Evolutionary conservation across 1,140 invertebrate genomes (phyloP).

Genomic region (Amyelois transitella): DNA sequence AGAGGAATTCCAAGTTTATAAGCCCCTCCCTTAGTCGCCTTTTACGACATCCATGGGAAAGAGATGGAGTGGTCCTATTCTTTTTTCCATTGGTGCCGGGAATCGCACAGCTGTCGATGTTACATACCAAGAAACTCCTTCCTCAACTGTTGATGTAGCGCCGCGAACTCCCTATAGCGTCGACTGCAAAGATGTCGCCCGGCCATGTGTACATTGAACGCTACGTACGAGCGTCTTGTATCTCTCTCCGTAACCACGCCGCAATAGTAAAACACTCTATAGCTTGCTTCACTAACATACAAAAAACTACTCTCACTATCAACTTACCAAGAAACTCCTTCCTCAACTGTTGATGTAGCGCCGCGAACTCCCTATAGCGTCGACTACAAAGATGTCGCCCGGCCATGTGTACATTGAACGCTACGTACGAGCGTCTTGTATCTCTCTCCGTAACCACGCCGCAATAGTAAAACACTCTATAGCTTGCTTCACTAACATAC

Average conservation of each 20-base stretch:
- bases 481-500: too few species aligned
- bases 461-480: too few species aligned
- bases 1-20: too few species aligned
- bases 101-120: too few species aligned
- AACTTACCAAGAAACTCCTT: constrained; percentile 91
- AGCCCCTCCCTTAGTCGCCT: too few species aligned
- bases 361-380: constrained; percentile 96
- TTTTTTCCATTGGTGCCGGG: too few species aligned
- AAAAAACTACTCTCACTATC: too few species aligned
- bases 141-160: constrained; percentile 91
- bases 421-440: constrained; percentile 91
- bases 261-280: too few species aligned
- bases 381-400: constrained; percentile 96
- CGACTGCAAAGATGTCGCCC: constrained; percentile 96
- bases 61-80: too few species aligned
- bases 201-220: constrained; percentile 99
- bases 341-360: constrained; percentile 91
- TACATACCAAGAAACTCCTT: constrained; percentile 92
- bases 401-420: constrained; percentile 99
- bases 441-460: constrained; percentile 79
- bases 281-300: too few species aligned
- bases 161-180: constrained; percentile 96
- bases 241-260: constrained; percentile 79
- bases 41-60: too few species aligned
- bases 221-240: constrained; percentile 91